Base-by-base conservation (phyloP, 2,113 vertebrate genomes). In the Myiozetetes cayanensis region DNA sequence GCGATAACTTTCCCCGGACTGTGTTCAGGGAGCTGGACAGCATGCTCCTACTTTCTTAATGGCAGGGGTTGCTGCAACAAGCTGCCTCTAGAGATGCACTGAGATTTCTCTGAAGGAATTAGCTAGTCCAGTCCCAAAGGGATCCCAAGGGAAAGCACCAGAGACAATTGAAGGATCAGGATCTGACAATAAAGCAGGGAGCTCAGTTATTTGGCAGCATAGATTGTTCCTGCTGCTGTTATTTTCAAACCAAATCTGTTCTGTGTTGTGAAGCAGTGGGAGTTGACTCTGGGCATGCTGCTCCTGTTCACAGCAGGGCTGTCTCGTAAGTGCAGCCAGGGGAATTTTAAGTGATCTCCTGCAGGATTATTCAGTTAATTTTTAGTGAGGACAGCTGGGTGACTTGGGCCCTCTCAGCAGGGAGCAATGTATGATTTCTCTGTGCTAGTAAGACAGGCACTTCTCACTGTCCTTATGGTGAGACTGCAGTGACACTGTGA, bases 341-440 rank as follows among this genome's bases (percentile, higher is more conserved):
- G 74, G 87, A 87, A 87, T 91, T 87, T 94, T 87, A 95, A 94
- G 66, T 87, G 73, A 85, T 52, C 49, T 84, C 68, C 82, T 94
- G 66, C 70, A 78, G 76, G 74, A 90, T 83, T 76, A 50, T 79
- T 82, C 82, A 68, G 62, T 72, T 75, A 93, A 79, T 77, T 85
- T 71, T 83, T 85, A 56, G 75, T 90, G 88, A 73, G 83, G 82
- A 85, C 83, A 92, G 82, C 85, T 96, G 90, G 28, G 75, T 88
- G 72, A 86, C 90, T 86, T 83, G 30, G 79, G 85, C 90, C 72
- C 37, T 88, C 55, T 76, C 53, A 77, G 55, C 41, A 62, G 25
- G 55, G n/a, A 76, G 78, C 46, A 77, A 66, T 37, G 72, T 35
- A 67, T 70, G 46, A 85, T 61, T 76, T 85, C 37, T 43, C 46